A percentile compares a stretch with the other conserved stretches of the same genome.
Conservation (phyloP, 2,113 vertebrate genomes). For the Pterocles gutturalis region DNA sequence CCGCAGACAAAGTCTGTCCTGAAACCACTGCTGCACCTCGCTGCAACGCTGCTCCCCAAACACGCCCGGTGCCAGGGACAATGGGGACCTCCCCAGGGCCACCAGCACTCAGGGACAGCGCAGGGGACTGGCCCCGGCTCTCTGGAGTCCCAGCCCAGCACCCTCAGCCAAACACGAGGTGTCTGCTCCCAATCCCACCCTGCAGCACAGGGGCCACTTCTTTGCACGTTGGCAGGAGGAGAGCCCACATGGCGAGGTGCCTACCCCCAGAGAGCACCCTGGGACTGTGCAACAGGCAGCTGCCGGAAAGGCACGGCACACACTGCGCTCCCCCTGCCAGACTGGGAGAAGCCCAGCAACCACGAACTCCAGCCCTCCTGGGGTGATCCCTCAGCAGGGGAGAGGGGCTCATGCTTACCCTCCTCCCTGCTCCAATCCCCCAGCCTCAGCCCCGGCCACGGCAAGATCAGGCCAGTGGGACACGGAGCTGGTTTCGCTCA, state of each 20-base stretch:
- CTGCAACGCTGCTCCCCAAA: not conserved
- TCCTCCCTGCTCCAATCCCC: not conserved
- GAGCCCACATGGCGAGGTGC: rapidly evolving
- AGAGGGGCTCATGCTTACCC: not conserved
- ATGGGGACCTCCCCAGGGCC: not conserved
- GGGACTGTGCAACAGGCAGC: not conserved
- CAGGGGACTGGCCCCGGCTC: not conserved
- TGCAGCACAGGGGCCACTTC: rapidly evolving
- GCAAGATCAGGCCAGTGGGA: not conserved
- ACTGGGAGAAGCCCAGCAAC: not conserved
- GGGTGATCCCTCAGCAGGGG: not conserved
- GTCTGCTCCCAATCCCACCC: not conserved
- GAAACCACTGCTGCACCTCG: not conserved
- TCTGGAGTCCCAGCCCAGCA: not conserved
- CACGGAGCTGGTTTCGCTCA: rapidly evolving
- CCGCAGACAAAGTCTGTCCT: not conserved
- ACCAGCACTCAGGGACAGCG: not conserved
- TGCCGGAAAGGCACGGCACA: not conserved
- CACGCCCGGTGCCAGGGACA: not conserved
- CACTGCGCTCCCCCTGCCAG: not conserved
- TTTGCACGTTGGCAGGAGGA: rapidly evolving
- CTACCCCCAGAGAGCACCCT: not conserved
- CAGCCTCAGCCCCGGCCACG: not conserved
- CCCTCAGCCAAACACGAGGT: not conserved
- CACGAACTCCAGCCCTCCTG: rapidly evolving